Percentiles rank a stretch among this genome's conserved stretches.
Conservation (phyloP, 2,797 vertebrate species). For the Adrianichthys oophorus region DNA sequence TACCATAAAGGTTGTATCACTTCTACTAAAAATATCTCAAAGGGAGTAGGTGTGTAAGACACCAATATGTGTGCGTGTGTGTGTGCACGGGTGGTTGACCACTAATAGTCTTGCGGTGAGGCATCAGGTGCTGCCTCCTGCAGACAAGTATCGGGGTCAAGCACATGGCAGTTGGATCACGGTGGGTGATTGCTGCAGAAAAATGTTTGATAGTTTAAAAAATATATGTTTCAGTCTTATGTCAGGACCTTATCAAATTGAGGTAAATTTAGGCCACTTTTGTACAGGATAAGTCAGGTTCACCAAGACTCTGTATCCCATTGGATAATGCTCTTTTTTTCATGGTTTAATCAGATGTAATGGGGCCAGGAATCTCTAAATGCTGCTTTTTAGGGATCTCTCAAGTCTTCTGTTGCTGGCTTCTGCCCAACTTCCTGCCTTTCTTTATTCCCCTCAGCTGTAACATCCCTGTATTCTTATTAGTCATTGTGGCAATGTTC, state of each 20-base stretch:
- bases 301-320: constrained; percentile 10
- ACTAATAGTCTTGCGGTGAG: constrained; percentile 63
- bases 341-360: constrained; percentile 52
- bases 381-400: constrained; percentile 58
- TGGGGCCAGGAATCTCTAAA: constrained; percentile 52
- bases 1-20: constrained; percentile 48
- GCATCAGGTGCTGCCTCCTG: constrained; percentile 71
- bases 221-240: constrained; percentile 28
- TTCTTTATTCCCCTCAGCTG: constrained; percentile 27
- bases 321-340: constrained; percentile 37
- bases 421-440: constrained; percentile 35
- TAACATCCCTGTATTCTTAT: constrained; percentile 39
- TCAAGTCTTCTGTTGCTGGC: constrained; percentile 55
- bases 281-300: not conserved
- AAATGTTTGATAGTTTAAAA: constrained; percentile 21
- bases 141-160: constrained; percentile 61
- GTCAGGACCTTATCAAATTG: constrained; percentile 38
- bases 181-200: constrained; percentile 13
- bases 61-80: constrained; percentile 20
- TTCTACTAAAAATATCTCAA: constrained; percentile 61
- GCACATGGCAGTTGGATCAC: constrained; percentile 52
- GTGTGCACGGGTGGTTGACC: constrained; percentile 51
- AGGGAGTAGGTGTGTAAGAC: constrained; percentile 16
- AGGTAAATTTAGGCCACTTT: constrained; percentile 25
- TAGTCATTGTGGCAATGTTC: constrained; percentile 12